Evolutionary conservation across 2,797 vertebrate genomes (phyloP).

Genomic region (Mus minutoides): DNA sequence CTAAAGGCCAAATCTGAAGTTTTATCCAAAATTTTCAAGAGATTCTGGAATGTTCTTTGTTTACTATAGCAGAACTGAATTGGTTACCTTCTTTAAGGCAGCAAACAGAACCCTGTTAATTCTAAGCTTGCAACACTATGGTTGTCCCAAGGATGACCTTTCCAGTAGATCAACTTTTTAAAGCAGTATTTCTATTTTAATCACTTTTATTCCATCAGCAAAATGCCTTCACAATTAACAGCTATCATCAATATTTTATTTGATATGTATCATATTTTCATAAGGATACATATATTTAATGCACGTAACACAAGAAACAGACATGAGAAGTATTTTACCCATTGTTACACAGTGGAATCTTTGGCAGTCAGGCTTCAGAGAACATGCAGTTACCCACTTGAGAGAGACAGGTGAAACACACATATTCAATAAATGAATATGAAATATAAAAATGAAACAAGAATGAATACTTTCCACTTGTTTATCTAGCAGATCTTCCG

Average conservation of each 20-base stretch:
- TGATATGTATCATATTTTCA: neutral
- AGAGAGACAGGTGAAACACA: neutral
- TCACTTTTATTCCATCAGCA: neutral
- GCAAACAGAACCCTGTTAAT: neutral
- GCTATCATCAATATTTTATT: slow-evolving; percentile 15
- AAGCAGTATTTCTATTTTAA: neutral
- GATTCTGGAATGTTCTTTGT: neutral
- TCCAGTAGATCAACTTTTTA: neutral
- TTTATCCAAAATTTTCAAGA: neutral
- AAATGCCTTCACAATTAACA: neutral
- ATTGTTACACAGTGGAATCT: neutral
- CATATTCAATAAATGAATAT: slow-evolving; percentile 12
- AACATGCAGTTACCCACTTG: neutral
- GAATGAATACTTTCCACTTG: neutral
- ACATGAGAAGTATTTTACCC: neutral
- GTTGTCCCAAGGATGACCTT: neutral
- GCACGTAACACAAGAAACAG: neutral
- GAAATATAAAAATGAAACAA: slow-evolving; percentile 36
- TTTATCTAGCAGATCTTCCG: slow-evolving; percentile 41
- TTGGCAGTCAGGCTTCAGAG: neutral
- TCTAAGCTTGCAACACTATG: neutral
- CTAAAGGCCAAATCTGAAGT: neutral
- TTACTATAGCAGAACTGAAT: neutral
- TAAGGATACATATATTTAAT: neutral
- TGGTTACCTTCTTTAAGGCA: neutral